Conservation (phyloP, 2,797 vertebrate genomes). For the Arremon aurantiirostris region DNA sequence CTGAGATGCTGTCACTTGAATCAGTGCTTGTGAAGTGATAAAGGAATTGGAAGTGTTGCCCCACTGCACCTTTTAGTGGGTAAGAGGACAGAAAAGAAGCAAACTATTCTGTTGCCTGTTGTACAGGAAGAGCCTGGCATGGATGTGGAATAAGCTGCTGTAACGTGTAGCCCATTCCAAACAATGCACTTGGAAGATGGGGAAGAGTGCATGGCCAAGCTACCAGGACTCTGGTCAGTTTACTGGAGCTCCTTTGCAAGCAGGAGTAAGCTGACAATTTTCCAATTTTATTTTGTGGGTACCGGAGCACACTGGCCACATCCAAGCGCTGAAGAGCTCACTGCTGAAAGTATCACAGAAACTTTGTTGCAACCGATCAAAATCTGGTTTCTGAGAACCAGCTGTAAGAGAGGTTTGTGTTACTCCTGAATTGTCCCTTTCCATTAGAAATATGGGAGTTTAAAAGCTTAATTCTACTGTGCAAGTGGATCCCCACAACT, state of each 20-base stretch:
- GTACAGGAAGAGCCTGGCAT: neutral
- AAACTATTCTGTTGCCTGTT: neutral
- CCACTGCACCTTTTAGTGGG: neutral
- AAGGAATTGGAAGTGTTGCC: neutral
- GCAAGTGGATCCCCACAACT: neutral
- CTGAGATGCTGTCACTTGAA: neutral
- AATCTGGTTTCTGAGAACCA: neutral
- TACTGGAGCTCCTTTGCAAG: neutral
- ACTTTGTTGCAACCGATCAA: neutral
- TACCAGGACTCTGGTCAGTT: neutral
- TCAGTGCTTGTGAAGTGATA: accelerated
- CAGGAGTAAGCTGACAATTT: neutral
- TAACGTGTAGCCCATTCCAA: neutral
- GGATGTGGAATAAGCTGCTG: neutral
- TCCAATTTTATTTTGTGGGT: neutral
- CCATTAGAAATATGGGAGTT: neutral
- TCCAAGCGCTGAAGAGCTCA: neutral
- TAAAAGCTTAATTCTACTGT: neutral
- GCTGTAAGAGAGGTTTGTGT: neutral
- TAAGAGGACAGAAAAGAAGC: neutral
- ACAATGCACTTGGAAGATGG: neutral
- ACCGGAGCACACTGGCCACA: neutral
- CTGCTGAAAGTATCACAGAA: neutral
- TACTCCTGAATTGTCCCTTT: neutral
- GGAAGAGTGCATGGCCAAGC: neutral